Base-by-base conservation (phyloP, 1,140 invertebrate genomes). In the Diabrotica undecimpunctata region DNA sequence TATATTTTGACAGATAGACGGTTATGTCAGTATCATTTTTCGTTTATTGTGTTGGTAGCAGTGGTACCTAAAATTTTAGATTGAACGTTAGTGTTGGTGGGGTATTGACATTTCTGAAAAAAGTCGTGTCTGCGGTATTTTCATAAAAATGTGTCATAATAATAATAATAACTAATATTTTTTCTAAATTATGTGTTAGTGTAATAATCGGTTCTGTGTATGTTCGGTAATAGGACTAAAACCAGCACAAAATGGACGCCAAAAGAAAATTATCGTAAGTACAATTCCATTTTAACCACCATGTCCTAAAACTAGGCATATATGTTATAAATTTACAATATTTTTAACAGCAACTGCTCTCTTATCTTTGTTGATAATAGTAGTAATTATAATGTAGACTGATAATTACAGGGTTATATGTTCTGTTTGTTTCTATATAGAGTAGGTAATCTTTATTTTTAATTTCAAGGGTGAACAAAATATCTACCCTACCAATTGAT, bases 251-350 rank as follows among this genome's bases (percentile, higher is more conserved):
- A 68, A 75, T 75, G 74, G 74, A 75, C 67, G 57, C 71, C 38
- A 75, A 73, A 72, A 67, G 74, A 53, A 75, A 75, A 72, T 57
- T 75, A 67, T 75, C 71, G 62, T 66, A 65, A 66, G 65, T 60
- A 38, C 12, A 25, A 38, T 56, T 41, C 13, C 41, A 46, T 10
- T 46, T 46, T 46, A 46, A 10, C n/a, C 41, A 25, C 25, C 25
- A 25, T 25, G 25, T 25, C 25, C 25, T 25, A 25, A 25, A 25
- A 1, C 25, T 25, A 25, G 25, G 25, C 25, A 25, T 25, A 25
- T 25, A 25, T 25, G 25, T 25, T 2, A 25, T 25, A 25, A 1
- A 25, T 25, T 25, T 25, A 1, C 25, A 25, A 25, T 25, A 25
- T 25, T 25, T 25, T 25, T 25, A 25, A 25, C 25, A 25, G 25